phyloP scores from a whole-genome alignment of 1,140 invertebrate species.

The Ostrea denselamellosa region DNA sequence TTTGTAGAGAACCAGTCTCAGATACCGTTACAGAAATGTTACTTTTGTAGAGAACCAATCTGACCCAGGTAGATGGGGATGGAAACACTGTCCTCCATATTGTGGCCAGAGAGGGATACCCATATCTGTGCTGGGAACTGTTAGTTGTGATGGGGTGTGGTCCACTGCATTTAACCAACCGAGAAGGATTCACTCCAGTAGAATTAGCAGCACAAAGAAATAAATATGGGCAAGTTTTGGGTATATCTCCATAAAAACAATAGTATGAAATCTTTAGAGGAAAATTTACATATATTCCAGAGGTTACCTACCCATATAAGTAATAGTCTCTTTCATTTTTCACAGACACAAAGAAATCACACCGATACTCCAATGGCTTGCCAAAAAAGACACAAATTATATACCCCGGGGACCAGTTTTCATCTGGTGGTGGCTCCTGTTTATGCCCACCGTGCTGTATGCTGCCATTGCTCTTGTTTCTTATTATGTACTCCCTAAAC shows the following conservation, averaged over 20 bases:
- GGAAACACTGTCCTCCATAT: slow-evolving; percentile 73
- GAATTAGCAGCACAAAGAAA: slow-evolving; percentile 66
- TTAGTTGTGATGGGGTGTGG: slow-evolving; percentile 60
- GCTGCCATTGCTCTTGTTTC: slow-evolving; percentile 50
- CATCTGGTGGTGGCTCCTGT: slow-evolving; percentile 67
- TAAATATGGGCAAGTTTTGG: slow-evolving; percentile 62
- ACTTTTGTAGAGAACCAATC: slow-evolving; percentile 65
- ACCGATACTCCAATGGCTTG: slow-evolving; percentile 57
- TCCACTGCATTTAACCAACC: slow-evolving; percentile 64
- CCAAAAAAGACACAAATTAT: slow-evolving; percentile 46
- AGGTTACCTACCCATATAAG: not conserved
- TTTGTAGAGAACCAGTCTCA: not conserved
- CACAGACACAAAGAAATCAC: slow-evolving; percentile 65
- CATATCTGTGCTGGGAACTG: slow-evolving; percentile 68
- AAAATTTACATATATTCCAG: not conserved
- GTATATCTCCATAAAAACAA: not conserved
- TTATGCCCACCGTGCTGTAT: slow-evolving; percentile 63
- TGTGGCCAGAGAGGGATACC: slow-evolving; percentile 67
- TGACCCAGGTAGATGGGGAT: slow-evolving; percentile 62
- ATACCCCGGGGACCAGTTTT: slow-evolving; percentile 54
- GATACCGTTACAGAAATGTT: not conserved
- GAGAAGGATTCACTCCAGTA: slow-evolving; percentile 65
- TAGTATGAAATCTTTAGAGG: not conserved
- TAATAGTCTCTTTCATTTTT: slow-evolving; percentile 30
- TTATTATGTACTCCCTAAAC: slow-evolving; percentile 42